Conservation (phyloP, 1,140 invertebrate species). For the Dinothrombium tinctorium region DNA sequence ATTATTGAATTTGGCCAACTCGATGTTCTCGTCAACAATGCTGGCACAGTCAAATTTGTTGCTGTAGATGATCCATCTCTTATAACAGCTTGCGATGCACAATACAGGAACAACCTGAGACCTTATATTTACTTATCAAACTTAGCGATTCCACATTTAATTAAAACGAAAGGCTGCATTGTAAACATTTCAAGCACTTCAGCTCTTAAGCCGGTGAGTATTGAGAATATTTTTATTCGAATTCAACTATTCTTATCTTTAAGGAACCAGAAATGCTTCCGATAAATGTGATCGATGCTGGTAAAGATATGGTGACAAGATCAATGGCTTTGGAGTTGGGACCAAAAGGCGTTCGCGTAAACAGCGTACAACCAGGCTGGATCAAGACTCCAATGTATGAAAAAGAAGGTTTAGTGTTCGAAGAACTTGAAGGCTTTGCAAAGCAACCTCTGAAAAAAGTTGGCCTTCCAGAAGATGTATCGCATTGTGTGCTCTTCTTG, state of each 20-base stretch:
- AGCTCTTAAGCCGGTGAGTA: slow-evolving; percentile 38
- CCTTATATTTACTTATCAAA: slow-evolving; percentile 32
- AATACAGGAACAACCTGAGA: slow-evolving; percentile 1
- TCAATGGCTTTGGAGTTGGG: slow-evolving; percentile 25
- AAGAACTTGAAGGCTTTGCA: no score
- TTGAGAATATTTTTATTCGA: not conserved
- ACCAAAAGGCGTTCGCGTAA: slow-evolving; percentile 39
- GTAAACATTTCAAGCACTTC: slow-evolving; percentile 73
- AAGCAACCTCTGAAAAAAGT: not conserved
- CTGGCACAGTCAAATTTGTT: slow-evolving; percentile 33
- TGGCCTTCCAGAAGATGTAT: not conserved
- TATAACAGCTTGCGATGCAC: not conserved
- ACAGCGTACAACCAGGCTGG: no score
- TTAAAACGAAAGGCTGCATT: slow-evolving; percentile 52
- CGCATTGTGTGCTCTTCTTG: not conserved
- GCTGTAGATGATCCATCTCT: not conserved
- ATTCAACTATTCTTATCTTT: not conserved
- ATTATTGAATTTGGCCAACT: slow-evolving; percentile 36
- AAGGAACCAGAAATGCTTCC: not conserved
- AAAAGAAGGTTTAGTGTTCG: no score
- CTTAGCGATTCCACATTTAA: slow-evolving; percentile 51
- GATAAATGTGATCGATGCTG: slow-evolving; percentile 33
- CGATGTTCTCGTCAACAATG: slow-evolving; percentile 63
- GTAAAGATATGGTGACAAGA: slow-evolving; percentile 62
- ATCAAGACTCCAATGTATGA: no score